These are phyloP conservation scores for Sebastes steindachneri DNA, from an alignment of 2,797 vertebrate species.

Conservation along the genomic window DNA sequence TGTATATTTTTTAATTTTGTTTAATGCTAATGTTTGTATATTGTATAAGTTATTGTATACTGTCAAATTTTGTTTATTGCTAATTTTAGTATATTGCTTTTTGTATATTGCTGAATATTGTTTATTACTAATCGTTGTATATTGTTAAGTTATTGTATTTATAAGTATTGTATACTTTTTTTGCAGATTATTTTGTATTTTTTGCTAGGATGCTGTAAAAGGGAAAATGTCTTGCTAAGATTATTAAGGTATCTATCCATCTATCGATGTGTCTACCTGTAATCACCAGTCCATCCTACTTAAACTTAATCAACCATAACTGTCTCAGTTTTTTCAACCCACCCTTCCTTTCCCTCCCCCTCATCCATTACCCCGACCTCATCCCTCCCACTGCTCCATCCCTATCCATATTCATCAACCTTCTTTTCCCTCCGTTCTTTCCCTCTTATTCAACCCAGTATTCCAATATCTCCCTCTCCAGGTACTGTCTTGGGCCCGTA, in stretches of 20 bases:
- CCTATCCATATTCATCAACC: not conserved
- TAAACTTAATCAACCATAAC: not conserved
- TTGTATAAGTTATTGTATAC: too few relatives aligned
- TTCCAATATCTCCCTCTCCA: not conserved
- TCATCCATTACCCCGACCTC: not conserved
- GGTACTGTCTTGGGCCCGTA: not conserved
- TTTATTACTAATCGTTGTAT: not conserved
- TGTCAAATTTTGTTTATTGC: too few relatives aligned
- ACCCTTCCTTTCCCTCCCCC: not conserved
- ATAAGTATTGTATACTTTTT: not conserved
- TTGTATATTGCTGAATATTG: too few relatives aligned
- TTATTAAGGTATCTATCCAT: not conserved
- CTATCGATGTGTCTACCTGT: not conserved
- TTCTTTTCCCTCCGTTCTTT: not conserved
- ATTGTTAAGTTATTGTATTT: not conserved
- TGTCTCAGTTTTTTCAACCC: not conserved
- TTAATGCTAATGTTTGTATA: too few relatives aligned
- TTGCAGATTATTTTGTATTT: not conserved
- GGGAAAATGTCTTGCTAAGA: not conserved
- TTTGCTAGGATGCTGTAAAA: not conserved
- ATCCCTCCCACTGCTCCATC: not conserved
- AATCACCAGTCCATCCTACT: not conserved
- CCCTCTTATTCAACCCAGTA: not conserved
- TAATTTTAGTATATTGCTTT: too few relatives aligned
- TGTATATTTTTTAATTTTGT: too few relatives aligned